These are phyloP conservation scores for Proteles cristata DNA, from an alignment of 2,113 vertebrate genomes.

Conservation along the genomic window DNA sequence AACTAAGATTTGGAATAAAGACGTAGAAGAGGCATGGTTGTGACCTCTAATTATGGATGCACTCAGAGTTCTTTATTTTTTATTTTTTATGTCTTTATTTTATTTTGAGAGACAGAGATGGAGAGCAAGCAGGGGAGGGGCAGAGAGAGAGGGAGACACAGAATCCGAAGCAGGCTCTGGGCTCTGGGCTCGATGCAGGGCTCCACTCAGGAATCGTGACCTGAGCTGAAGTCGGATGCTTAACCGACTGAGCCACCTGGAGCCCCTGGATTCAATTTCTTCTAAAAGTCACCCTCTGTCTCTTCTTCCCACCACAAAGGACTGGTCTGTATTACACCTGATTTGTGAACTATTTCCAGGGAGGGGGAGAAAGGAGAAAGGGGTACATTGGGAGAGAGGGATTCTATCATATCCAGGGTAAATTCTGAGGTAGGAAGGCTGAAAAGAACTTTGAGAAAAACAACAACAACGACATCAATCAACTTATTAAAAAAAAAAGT, in stretches of 20 bases:
- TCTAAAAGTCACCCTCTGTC: not conserved
- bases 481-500: not conserved
- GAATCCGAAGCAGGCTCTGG: too few species aligned
- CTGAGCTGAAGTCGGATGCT: too few species aligned
- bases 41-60: not conserved
- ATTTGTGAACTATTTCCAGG: not conserved
- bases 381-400: not conserved
- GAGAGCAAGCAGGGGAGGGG: too few species aligned
- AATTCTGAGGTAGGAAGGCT: not conserved
- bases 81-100: too few species aligned
- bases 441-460: not conserved
- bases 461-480: not conserved
- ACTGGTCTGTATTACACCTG: not conserved
- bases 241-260: too few species aligned
- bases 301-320: not conserved
- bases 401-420: not conserved
- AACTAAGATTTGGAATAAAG: not conserved
- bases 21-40: not conserved
- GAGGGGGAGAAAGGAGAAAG: rapidly evolving
- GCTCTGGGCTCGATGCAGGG: too few species aligned
- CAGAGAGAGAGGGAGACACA: too few species aligned
- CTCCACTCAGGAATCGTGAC: too few species aligned
- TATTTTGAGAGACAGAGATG: too few species aligned
- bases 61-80: not conserved
- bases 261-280: not conserved